phyloP scores from a whole-genome alignment of 2,888 invertebrate species.

The Netelia inedita region DNA sequence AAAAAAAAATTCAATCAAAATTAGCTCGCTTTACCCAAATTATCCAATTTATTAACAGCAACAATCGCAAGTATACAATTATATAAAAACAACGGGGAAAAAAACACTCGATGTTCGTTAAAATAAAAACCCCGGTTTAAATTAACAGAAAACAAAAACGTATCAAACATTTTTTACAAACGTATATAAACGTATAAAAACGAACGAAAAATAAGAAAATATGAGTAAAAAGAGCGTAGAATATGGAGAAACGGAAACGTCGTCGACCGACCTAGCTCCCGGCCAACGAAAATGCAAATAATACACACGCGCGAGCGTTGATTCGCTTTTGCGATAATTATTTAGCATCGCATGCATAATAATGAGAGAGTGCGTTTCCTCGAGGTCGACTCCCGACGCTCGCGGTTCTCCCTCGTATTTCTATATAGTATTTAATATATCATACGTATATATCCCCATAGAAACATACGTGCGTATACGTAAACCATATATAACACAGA shows the following conservation, averaged over 20 bases:
- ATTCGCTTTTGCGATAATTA: slow-evolving; percentile 77
- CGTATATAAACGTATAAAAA: neutral
- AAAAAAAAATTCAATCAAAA: no score
- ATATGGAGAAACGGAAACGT: slow-evolving; percentile 31
- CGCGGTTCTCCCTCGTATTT: slow-evolving; percentile 34
- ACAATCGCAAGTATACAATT: no score
- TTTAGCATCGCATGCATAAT: slow-evolving; percentile 80
- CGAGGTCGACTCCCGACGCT: slow-evolving; percentile 49
- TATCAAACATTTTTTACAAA: neutral
- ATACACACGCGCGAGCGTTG: slow-evolving; percentile 67
- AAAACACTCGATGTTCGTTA: no score
- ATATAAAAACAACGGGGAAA: no score
- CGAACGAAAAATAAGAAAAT: neutral
- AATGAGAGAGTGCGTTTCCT: slow-evolving; percentile 70
- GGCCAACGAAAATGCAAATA: slow-evolving; percentile 66
- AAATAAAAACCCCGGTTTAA: no score
- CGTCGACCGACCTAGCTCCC: slow-evolving; percentile 48
- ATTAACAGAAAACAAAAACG: no score
- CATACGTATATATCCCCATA: slow-evolving; percentile 11
- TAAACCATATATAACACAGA: neutral
- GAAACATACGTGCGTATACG: slow-evolving; percentile 7
- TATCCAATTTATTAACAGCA: no score
- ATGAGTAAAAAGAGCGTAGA: neutral
- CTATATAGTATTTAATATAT: slow-evolving; percentile 10
- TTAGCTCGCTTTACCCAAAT: no score